Evolutionary conservation across 2,888 invertebrate genomes (phyloP), one percentile per base, ranked within the genome.

Genomic region (Pterostichus madidus): DNA sequence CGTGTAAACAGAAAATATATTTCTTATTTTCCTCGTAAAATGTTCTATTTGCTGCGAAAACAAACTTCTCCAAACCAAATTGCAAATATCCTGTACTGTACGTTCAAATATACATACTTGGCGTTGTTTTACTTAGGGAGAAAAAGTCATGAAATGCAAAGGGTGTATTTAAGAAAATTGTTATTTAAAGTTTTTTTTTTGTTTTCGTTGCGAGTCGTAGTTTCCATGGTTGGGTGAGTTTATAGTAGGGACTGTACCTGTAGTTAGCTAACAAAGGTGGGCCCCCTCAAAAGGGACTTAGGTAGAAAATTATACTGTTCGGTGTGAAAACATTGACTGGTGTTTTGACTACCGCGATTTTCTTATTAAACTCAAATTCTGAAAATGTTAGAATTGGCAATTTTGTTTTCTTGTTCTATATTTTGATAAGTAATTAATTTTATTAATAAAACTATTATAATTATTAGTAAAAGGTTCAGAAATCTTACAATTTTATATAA

Each of bases 181-280:
- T 77, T 59, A 44, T 35, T 56, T 17, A 6, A 61, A 49, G 52
- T 75, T 44, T 32, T 56, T 35, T 8, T 78, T 78, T 31, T 71
- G 39, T 64, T 32, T 75, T 75, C 52, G 76, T 53, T 56, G 13
- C 39, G 13, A 13, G 3, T 71, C 8, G 61, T 17, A 10, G 61
- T 11, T 10, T 17, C 39, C 46, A 61, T 44, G 78, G 17, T 44
- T 77, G 39, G 77, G n/a, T 77, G 56, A 52, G 39, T 73, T n/a
- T 68, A 44, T 44, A 5, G 44, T 61, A 61, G 61, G 78, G 78
- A 39, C 77, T 56, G 39, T 7, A 56, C 32, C 31, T n/a, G 80
- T 80, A 80, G 35, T 49, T 64, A 64, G 17, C 44, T 17, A 73
- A 80, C 80, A 80, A 80, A 80, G 71, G 80, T 71, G 52, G 44